phyloP scores from a whole-genome alignment of 1,140 invertebrate species.

The Trachelipus rathkii region DNA sequence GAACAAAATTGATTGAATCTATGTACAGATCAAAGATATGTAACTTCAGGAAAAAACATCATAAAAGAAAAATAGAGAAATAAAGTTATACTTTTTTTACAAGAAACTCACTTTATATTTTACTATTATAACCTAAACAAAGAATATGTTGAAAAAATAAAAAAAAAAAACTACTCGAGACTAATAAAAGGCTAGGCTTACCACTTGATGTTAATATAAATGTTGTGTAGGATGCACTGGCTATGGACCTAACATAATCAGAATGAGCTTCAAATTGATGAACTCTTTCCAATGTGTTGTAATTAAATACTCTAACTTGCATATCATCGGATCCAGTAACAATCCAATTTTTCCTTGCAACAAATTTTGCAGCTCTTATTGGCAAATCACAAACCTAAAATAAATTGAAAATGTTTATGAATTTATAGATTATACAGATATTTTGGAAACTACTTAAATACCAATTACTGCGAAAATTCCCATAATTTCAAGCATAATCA shows the following conservation, averaged over 20 bases:
- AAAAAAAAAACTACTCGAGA: no score
- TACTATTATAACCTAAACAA: no score
- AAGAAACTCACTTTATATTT: no score
- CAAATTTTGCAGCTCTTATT: conserved; percentile 90
- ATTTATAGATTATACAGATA: no score
- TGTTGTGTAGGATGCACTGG: conserved; percentile 93
- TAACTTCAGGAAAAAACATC: no score
- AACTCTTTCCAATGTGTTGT: conserved; percentile 94
- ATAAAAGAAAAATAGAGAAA: no score
- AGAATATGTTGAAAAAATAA: no score
- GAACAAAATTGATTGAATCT: no score
- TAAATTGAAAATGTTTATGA: not conserved
- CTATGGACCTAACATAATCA: conserved; percentile 95
- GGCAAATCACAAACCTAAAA: conserved; percentile 86
- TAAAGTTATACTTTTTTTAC: conserved; percentile 13
- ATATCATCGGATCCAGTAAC: conserved; percentile 96
- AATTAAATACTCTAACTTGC: conserved; percentile 95
- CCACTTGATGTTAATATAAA: conserved; percentile 95
- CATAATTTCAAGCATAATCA: no score
- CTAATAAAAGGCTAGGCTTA: conserved; percentile 49
- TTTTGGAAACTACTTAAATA: no score
- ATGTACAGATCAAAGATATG: no score
- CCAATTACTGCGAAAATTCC: no score
- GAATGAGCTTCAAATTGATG: conserved; percentile 97
- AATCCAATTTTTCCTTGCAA: conserved; percentile 97